Percentiles rank a stretch among this genome's conserved stretches.
These are phyloP conservation scores for Tinamus major DNA, from an alignment of 2,797 vertebrate genomes.

Conservation along the genomic window DNA sequence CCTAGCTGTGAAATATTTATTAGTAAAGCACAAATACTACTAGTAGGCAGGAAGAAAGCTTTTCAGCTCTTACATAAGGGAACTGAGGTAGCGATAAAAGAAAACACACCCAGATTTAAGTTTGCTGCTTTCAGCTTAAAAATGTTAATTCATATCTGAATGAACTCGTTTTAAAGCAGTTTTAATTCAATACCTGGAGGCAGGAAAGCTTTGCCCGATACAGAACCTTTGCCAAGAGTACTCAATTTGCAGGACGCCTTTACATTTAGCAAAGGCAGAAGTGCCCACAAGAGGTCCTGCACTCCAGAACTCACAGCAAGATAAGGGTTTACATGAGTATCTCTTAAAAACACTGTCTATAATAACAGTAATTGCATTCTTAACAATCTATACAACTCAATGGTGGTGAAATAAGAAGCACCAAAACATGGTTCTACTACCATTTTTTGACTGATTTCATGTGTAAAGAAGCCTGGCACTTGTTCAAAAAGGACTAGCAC, in stretches of 20 bases:
- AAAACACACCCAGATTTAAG: neutral
- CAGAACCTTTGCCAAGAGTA: neutral
- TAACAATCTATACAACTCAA: neutral
- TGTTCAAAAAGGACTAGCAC: neutral
- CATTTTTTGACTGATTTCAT: neutral
- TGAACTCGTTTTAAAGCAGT: neutral
- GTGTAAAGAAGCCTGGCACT: neutral
- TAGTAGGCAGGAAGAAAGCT: neutral
- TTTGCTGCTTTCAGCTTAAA: neutral
- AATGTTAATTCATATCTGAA: neutral
- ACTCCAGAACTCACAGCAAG: neutral
- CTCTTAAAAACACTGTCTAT: neutral
- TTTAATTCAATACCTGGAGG: neutral
- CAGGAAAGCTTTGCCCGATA: neutral
- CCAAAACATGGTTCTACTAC: neutral
- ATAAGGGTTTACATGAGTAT: neutral
- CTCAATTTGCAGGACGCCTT: neutral
- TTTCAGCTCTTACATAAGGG: neutral
- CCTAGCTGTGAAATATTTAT: neutral
- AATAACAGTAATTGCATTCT: neutral
- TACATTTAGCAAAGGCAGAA: neutral
- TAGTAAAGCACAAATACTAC: neutral
- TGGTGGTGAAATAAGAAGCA: neutral
- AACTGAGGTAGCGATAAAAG: neutral
- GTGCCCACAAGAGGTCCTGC: neutral